Base-by-base conservation (phyloP, 2,888 invertebrate species). In the Argyresthia albistria region DNA sequence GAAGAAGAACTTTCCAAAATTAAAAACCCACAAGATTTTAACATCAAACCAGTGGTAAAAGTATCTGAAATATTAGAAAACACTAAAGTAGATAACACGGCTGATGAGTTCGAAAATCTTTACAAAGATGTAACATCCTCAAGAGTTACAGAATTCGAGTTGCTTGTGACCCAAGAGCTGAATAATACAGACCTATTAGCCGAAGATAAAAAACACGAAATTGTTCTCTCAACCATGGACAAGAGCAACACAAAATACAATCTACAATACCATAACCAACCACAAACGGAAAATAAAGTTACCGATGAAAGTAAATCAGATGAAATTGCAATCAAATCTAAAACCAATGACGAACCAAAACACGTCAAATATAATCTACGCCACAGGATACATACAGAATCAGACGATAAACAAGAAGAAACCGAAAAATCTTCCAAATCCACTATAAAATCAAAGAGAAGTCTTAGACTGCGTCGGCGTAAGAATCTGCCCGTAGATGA, bases 81-180 rank as follows among this genome's bases (percentile, higher is more conserved):
- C 16, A 50, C 16, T 50, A 49, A 36, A 49, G 35, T 8, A n/a
- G 42, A 74, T 48, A 79, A 81, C 51, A 83, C 83, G 0, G 61
- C 74, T 16, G 78, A 80, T 36, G 75, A 73, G 52, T 87, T 84
- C 52, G 86, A 86, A 57, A 78, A 77, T 16, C 73, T 86, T 37
- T 84, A 70, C 57, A 82, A 80, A 60, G 66, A 83, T 50, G 58
- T 83, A 45, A 66, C 78, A 25, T 59, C 59, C n/a, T 67, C 76
- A 1, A 72, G 78, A 55, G 70, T 70, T 15, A 80, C 86, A 0
- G 78, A 84, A 58, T 87, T 87, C 35, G 84, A 87, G 6, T 52
- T 76, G 43, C 60, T 84, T 1, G 55, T 76, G 1, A 56, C 69
- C 1, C 69, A 72, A 59, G 65, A 67, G 25, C n/a, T 51, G 14